Base-by-base conservation (phyloP, 2,888 invertebrate species). In the Esperia sulphurella region DNA sequence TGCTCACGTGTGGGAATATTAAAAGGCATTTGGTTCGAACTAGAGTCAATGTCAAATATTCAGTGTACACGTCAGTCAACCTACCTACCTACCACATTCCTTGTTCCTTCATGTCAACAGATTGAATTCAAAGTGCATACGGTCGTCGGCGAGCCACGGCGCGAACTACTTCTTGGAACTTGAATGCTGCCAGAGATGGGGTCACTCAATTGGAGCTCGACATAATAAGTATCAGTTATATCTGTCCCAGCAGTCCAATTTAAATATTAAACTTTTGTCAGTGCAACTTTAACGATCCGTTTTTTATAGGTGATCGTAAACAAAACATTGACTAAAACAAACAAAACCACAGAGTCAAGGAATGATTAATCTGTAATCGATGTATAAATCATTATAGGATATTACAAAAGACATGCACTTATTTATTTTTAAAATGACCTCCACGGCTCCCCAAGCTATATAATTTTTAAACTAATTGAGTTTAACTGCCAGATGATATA, bases 171-270 rank as follows among this genome's bases (percentile, higher is more conserved):
- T 39, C 49, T 39, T 46, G 61, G 63, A 69, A 71, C 60, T 58
- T 60, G 66, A 71, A 73, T 76, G 71, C 67, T 65, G 50, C 52
- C 57, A 31, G 70, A 86, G 87, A 86, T 86, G 72, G 75, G 84
- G 85, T 82, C 83, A 79, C 55, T 53, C 56, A 85, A 86, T 85
- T 78, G 65, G 58, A 65, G 67, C 58, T 64, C 65, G 65, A 69
- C 65, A 55, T 59, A 30, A 30, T 30, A 30, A 30, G n/a, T 30
- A 58, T 57, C 63, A 59, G 70, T 65, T 64, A 65, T 63, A 63
- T 59, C 56, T 59, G 55, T 57, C 55, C 59, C 59, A 46, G 56
- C 62, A 66, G 54, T 49, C 49, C 51, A 53, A 50, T 56, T 57
- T 58, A 61, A 62, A 59, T 60, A 58, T 51, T 49, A 45, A 46